A percentile compares a stretch with the other conserved stretches of the same genome.
Evolutionary conservation across 2,113 vertebrate species (phyloP).

Genomic region (Speoplatyrhinus poulsoni): DNA sequence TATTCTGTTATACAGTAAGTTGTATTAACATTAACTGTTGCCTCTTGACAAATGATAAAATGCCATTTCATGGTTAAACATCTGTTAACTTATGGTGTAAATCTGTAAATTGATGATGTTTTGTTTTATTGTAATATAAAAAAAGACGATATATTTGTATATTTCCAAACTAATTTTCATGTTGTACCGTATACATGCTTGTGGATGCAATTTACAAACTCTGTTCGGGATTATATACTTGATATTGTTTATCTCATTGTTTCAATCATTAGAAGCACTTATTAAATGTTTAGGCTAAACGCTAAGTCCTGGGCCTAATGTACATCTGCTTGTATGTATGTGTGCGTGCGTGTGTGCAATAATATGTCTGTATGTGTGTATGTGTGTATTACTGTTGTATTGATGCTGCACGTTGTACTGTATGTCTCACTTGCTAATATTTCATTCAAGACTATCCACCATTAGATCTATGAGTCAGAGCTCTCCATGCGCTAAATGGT

Average conservation of each 20-base stretch:
- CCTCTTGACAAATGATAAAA: no score
- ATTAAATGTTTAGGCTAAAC: conserved; percentile 19
- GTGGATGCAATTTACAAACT: conserved; percentile 22
- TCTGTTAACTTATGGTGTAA: no score
- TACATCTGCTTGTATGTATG: conserved; percentile 14
- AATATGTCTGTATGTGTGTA: neutral
- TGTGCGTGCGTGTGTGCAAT: neutral
- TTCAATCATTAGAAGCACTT: conserved; percentile 27
- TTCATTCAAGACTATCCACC: conserved; percentile 12
- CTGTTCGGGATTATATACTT: conserved; percentile 23
- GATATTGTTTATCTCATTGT: conserved; percentile 38
- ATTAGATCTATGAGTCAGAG: conserved; percentile 54
- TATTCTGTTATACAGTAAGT: no score
- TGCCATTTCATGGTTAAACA: no score
- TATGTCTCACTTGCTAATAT: conserved; percentile 17
- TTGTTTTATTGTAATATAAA: no score
- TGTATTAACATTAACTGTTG: no score
- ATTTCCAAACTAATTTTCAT: conserved; percentile 26
- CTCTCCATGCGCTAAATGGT: conserved; percentile 44
- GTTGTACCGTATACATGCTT: conserved; percentile 6
- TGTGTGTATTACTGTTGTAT: conserved; percentile 3
- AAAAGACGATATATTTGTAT: no score
- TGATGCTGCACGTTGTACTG: neutral
- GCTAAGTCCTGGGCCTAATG: conserved; percentile 37
- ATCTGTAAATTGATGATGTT: no score